phyloP scores from a whole-genome alignment of 2,888 invertebrate genomes.

The Parnassius glacialis region DNA sequence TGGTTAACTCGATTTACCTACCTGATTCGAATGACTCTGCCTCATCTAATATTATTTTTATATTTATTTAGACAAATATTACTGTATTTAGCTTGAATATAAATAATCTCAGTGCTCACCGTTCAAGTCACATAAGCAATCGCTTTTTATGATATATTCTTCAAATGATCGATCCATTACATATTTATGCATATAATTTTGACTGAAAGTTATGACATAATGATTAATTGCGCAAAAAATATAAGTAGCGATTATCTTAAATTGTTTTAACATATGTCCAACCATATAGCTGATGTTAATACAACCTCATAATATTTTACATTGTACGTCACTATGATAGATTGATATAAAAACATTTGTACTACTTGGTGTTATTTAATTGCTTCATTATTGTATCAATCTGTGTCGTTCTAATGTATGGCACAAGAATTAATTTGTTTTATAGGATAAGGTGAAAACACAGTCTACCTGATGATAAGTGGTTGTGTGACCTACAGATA shows the following conservation, averaged over 20 bases:
- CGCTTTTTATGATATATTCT: not conserved
- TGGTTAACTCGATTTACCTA: too few species aligned
- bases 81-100: too few species aligned
- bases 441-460: too few species aligned
- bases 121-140: too few species aligned
- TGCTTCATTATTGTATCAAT: slow-evolving; percentile 11
- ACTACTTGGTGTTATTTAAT: slow-evolving; percentile 13
- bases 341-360: slow-evolving; percentile 27
- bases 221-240: slow-evolving; percentile 23
- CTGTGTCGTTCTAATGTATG: not conserved
- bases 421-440: too few species aligned
- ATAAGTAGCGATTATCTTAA: slow-evolving; percentile 23
- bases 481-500: too few species aligned
- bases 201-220: slow-evolving; percentile 14
- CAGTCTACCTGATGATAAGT: too few species aligned
- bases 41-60: too few species aligned
- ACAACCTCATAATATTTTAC: slow-evolving; percentile 10
- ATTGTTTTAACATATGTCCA: slow-evolving; percentile 21
- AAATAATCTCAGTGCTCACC: too few species aligned
- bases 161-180: not conserved
- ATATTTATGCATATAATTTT: slow-evolving; percentile 2
- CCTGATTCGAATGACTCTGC: too few species aligned
- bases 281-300: slow-evolving; percentile 12
- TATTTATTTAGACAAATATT: too few species aligned
- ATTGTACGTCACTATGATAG: slow-evolving; percentile 23